Conservation (phyloP, 2,113 vertebrate genomes). For the Phylloscopus trochilus region DNA sequence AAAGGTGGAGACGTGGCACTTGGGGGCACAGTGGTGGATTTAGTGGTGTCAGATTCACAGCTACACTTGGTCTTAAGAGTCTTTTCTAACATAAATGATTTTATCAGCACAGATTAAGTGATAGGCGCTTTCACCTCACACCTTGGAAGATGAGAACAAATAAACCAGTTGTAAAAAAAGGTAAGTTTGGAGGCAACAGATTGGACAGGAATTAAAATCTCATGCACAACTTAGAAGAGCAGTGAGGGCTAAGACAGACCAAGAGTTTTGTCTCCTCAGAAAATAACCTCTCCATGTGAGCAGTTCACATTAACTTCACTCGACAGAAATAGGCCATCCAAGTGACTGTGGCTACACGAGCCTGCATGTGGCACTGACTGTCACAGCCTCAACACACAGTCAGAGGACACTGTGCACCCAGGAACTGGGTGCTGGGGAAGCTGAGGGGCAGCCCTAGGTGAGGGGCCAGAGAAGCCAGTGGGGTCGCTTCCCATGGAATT, state of each 20-base stretch:
- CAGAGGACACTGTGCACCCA: not conserved
- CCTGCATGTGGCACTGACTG: not conserved
- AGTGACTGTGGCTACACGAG: not conserved
- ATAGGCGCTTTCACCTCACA: not conserved
- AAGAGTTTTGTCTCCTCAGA: not conserved
- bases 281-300: not conserved
- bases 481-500: not conserved
- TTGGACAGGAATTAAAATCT: not conserved
- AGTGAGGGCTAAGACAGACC: not conserved
- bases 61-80: not conserved
- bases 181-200: not conserved
- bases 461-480: not conserved
- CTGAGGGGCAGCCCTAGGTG: no score
- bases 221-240: not conserved
- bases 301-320: not conserved
- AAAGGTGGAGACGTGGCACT: not conserved
- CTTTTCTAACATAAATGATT: not conserved
- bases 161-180: not conserved
- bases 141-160: not conserved
- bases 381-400: not conserved
- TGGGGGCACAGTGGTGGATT: not conserved
- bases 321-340: slow-evolving; percentile 42
- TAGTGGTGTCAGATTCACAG: not conserved
- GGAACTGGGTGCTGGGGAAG: not conserved
- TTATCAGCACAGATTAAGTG: not conserved